Evolutionary conservation across 1,140 invertebrate species (phyloP), one percentile per base, ranked within the genome.

Genomic region (Rhynchophorus ferrugineus): DNA sequence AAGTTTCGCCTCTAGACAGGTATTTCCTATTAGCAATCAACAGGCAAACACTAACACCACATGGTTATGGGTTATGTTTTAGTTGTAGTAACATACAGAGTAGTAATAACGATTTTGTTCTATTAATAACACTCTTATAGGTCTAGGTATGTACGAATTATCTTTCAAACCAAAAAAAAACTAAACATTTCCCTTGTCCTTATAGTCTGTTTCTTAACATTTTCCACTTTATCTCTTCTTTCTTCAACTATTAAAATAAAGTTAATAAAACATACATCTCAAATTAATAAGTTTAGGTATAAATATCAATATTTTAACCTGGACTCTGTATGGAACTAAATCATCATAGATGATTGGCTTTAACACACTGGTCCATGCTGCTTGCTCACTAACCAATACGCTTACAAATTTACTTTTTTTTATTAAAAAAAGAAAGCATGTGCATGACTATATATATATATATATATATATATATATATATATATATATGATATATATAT

Each of bases 1-100:
- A 67, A 62, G 62, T 69, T 49, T 68, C 67, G 53, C 63, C 67
- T 58, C 62, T 67, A 52, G 66, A 69, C 66, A 69, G 67, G 67
- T 69, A 69, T 60, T 60, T 62, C 11, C 24, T 22, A 13, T 49
- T 52, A 54, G 50, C 13, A 19, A 46, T 29, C 34, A 14, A 9
- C 17, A 22, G 44, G 37, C 5, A 49, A 20, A 55, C 53, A 55
- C 46, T 55, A 49, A 55, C 53, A 52, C 13, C 33, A 5, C 39
- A 18, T 45, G 43, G 43, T 52, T 52, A 37, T 37, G n/a, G 47
- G 43, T 49, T 39, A 44, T 34, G 20, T 29, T 44, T 18, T 35
- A 37, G 43, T 20, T 21, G 38, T 35, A 48, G 52, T 41, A 44
- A 39, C 44, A 54, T 46, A 54, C 44, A 47, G 34, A 44, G 46